A percentile compares a stretch with the other conserved stretches of the same genome.
Conservation (phyloP, 2,888 invertebrate genomes). For the Amphipyra berbera region DNA sequence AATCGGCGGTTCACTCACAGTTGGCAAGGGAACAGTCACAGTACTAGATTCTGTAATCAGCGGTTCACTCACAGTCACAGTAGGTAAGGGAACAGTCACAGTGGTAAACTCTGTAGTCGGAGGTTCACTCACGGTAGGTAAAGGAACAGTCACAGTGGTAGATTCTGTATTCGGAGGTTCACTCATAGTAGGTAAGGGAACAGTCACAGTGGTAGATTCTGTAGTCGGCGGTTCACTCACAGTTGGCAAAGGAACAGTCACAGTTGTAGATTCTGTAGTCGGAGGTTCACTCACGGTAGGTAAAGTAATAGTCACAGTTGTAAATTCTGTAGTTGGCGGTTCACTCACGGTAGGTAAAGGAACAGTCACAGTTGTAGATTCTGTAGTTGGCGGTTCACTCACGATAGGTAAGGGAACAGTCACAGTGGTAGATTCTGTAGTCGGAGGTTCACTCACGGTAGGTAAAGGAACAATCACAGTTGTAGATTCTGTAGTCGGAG, state of each 20-base stretch:
- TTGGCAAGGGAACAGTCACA: not conserved
- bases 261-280: slow-evolving; percentile 8
- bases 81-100: slow-evolving; percentile 6
- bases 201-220: slow-evolving; percentile 2
- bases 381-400: not conserved
- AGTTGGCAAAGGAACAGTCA: slow-evolving; percentile 3
- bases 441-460: not conserved
- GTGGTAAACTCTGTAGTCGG: slow-evolving; percentile 1
- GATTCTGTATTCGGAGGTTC: not conserved
- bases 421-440: slow-evolving; percentile 1
- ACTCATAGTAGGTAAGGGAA: not conserved
- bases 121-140: not conserved
- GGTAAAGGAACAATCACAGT: slow-evolving; percentile 8
- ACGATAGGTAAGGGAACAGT: slow-evolving; percentile 11
- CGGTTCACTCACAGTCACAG: slow-evolving; percentile 4
- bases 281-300: slow-evolving; percentile 14
- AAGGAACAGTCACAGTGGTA: slow-evolving; percentile 10
- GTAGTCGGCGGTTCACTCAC: not conserved
- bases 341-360: slow-evolving; percentile 15
- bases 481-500: slow-evolving; percentile 10
- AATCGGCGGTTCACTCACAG: not conserved
- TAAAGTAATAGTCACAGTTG: slow-evolving; percentile 14
- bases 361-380: slow-evolving; percentile 17
- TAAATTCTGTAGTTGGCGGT: slow-evolving; percentile 7
- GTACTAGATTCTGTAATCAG: slow-evolving; percentile 13